phyloP scores from a whole-genome alignment of 2,888 invertebrate species.

The Oasisia sp. region DNA sequence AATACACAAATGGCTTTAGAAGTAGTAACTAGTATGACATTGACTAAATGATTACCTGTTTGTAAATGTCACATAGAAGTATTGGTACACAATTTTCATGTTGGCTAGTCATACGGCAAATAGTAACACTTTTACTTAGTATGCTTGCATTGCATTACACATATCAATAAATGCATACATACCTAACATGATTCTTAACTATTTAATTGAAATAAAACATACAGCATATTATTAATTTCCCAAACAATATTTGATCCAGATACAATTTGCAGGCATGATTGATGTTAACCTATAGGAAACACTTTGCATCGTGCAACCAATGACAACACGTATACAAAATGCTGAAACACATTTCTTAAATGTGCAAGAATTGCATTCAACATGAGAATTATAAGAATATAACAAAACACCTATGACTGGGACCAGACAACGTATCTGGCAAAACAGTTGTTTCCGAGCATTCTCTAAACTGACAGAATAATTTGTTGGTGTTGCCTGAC shows the following conservation, averaged over 20 bases:
- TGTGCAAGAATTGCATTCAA: not conserved
- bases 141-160: too few species aligned
- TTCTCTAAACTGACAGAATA: not conserved
- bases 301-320: not conserved
- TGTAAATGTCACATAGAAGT: not conserved
- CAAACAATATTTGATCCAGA: too few species aligned
- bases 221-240: too few species aligned
- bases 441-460: not conserved
- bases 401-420: not conserved
- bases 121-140: too few species aligned
- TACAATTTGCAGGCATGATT: too few species aligned
- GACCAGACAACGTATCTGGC: not conserved
- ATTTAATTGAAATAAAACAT: too few species aligned
- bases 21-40: not conserved
- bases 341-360: not conserved
- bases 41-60: not conserved
- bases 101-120: too few species aligned
- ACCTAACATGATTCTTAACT: too few species aligned
- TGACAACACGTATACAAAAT: not conserved
- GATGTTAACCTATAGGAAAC: not conserved
- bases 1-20: not conserved
- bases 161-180: too few species aligned
- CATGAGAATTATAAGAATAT: not conserved
- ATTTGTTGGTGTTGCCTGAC: not conserved
- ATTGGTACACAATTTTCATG: not conserved